Evolutionary conservation across 2,797 vertebrate species (phyloP).

Genomic region (Leucoraja ocellata): DNA sequence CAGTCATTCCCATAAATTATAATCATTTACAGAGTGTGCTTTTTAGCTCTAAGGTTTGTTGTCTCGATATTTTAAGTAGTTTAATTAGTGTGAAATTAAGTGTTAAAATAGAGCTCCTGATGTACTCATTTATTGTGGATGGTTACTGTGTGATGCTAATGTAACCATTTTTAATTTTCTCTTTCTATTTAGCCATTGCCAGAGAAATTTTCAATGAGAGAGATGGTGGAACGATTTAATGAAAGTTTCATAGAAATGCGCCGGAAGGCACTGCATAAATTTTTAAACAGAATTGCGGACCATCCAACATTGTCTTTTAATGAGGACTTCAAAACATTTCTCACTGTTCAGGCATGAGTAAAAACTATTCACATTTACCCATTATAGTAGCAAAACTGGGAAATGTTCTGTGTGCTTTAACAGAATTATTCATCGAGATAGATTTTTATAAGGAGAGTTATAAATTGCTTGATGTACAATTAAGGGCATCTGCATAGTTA

Average conservation of each 20-base stretch:
- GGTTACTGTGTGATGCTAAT: neutral
- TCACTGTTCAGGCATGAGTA: conserved; percentile 75
- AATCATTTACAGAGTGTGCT: neutral
- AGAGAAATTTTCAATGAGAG: conserved; percentile 93
- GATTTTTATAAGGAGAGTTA: neutral
- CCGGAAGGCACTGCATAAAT: conserved; percentile 79
- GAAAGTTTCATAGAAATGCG: conserved; percentile 88
- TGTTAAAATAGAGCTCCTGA: neutral
- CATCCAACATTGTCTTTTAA: conserved; percentile 85
- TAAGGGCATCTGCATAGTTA: neutral
- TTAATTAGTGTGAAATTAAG: neutral
- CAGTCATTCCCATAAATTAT: conserved; percentile 18
- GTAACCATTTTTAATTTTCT: conserved; percentile 37
- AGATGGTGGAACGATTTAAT: conserved; percentile 92
- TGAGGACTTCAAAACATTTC: conserved; percentile 83
- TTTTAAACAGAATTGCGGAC: conserved; percentile 79
- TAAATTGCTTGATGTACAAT: neutral
- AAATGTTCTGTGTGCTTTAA: neutral
- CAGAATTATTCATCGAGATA: neutral
- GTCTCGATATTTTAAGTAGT: neutral
- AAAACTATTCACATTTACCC: conserved; percentile 40
- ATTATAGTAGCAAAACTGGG: neutral
- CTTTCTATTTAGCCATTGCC: conserved; percentile 72
- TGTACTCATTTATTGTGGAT: neutral
- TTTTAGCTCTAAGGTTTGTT: neutral